Conservation (phyloP, 2,113 vertebrate genomes). For the Eretmochelys imbricata region DNA sequence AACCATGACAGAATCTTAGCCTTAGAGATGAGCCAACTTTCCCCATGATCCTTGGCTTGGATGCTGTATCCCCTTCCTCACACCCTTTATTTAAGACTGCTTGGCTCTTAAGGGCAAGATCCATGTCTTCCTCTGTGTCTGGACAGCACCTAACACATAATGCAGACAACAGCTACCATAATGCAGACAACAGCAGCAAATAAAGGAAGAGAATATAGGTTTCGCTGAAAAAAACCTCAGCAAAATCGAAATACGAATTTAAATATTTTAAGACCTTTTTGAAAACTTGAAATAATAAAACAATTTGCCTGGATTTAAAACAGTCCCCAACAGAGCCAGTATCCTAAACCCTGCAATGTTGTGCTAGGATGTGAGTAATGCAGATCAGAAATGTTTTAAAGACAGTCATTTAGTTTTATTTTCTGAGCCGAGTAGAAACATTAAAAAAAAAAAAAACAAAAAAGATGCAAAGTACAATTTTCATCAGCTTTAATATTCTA, state of each 20-base stretch:
- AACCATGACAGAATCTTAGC: no score
- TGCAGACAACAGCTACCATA: background rate
- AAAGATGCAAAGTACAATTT: background rate
- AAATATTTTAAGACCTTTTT: background rate
- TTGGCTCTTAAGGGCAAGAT: background rate
- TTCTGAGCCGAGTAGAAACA: background rate
- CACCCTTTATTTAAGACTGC: fast-evolving
- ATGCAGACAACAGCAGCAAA: background rate
- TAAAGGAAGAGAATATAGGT: background rate
- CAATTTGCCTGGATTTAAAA: background rate
- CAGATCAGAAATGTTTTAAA: background rate
- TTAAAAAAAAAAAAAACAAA: background rate
- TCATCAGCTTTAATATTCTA: background rate
- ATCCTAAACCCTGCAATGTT: background rate
- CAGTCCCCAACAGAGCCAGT: background rate
- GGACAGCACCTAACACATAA: background rate
- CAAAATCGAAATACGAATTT: background rate
- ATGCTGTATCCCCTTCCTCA: background rate
- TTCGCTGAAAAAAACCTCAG: background rate
- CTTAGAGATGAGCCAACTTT: background rate
- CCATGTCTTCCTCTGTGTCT: background rate
- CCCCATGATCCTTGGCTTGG: background rate
- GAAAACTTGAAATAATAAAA: background rate
- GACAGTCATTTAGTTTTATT: fast-evolving
- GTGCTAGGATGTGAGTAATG: background rate